phyloP scores from a whole-genome alignment of 2,113 vertebrate species.

The Grantiella picta region DNA sequence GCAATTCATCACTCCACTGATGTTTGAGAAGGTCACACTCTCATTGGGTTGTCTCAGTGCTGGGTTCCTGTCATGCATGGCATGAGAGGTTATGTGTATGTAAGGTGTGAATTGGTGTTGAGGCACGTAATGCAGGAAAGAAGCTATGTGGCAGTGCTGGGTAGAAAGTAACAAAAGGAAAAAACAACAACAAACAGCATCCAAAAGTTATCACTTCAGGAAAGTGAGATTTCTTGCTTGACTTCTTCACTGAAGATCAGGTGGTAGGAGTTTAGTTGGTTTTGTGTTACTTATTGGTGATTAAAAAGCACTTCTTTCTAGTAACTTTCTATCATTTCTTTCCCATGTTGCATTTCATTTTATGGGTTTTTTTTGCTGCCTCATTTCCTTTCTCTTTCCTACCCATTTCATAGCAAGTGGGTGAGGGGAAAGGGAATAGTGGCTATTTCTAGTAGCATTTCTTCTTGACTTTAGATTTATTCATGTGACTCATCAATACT shows the following conservation, averaged over 20 bases:
- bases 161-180: not conserved
- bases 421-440: not conserved
- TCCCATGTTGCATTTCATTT: not conserved
- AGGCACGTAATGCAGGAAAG: not conserved
- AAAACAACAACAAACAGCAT: not conserved
- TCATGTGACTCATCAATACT: not conserved
- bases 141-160: not conserved
- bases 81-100: accelerated
- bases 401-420: not conserved
- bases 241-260: not conserved
- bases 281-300: not conserved
- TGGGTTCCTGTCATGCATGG: not conserved
- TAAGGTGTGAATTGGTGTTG: not conserved
- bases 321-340: not conserved
- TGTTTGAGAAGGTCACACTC: not conserved
- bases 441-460: not conserved
- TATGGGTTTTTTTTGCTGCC: not conserved
- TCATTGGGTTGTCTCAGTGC: not conserved
- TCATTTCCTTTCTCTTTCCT: not conserved
- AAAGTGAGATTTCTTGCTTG: not conserved
- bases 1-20: not conserved
- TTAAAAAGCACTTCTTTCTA: not conserved
- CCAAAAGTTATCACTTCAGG: not conserved
- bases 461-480: not conserved
- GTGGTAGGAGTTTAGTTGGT: not conserved